Conservation (phyloP, 2,113 vertebrate species). For the Centrocercus urophasianus region DNA sequence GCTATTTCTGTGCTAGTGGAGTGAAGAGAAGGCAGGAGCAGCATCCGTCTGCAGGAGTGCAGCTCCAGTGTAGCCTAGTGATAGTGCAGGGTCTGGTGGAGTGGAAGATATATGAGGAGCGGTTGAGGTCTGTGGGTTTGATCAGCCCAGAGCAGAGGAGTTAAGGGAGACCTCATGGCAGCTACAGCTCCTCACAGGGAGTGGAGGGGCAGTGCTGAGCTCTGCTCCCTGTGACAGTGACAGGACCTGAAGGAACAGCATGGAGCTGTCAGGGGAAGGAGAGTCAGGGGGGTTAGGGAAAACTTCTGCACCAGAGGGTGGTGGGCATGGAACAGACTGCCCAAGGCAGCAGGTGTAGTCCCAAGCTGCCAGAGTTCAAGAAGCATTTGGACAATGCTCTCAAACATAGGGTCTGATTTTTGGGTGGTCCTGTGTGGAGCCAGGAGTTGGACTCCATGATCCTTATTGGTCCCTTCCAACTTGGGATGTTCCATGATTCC, state of each 20-base stretch:
- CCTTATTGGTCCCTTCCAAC: too few species aligned
- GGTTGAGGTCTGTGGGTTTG: neutral
- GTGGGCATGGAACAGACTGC: neutral
- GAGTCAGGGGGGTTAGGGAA: neutral
- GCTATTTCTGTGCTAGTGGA: neutral
- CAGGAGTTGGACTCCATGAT: neutral
- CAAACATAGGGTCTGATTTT: neutral
- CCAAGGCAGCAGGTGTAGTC: too few species aligned
- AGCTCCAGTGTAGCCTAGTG: neutral
- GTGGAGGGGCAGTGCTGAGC: neutral
- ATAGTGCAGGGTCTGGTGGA: neutral
- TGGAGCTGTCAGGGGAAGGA: neutral
- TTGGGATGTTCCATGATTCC: too few species aligned
- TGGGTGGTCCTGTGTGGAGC: neutral
- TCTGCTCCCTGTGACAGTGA: neutral
- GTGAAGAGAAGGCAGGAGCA: rapidly evolving
- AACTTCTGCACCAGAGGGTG: neutral
- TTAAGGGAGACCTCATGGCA: neutral
- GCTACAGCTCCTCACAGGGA: too few species aligned
- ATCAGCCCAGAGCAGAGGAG: neutral
- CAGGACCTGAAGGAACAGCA: neutral
- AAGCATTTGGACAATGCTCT: neutral
- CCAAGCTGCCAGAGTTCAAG: neutral
- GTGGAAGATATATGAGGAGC: neutral
- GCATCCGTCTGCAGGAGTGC: neutral